Evolutionary conservation across 2,888 invertebrate species (phyloP).

Genomic region (Neoitamus cyanurus): DNA sequence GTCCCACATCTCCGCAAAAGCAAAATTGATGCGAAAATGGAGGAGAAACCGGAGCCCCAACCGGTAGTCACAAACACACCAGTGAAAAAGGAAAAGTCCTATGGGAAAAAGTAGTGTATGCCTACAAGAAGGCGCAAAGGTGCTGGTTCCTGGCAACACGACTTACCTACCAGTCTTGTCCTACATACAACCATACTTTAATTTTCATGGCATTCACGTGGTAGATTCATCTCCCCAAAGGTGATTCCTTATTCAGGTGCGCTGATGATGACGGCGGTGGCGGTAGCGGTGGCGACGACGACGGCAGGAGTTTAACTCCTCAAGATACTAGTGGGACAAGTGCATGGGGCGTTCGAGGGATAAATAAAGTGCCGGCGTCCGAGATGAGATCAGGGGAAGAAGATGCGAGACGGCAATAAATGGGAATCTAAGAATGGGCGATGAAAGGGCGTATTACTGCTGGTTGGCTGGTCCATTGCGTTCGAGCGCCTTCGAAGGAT

Average conservation of each 20-base stretch:
- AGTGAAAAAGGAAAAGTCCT: neutral
- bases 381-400: neutral
- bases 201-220: constrained; percentile 15
- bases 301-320: neutral
- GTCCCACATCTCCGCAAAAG: too few species aligned
- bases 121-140: neutral
- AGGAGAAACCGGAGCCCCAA: neutral
- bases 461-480: neutral
- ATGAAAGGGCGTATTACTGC: neutral
- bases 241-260: constrained; percentile 8
- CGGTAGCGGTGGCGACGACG: neutral
- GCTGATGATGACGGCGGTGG: neutral
- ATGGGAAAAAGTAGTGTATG: neutral
- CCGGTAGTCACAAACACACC: neutral
- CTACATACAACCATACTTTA: neutral
- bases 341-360: neutral
- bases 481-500: neutral
- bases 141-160: neutral
- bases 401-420: neutral
- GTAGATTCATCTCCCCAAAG: constrained; percentile 5
- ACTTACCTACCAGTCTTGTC: neutral
- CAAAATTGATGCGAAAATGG: neutral
- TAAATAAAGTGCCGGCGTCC: neutral
- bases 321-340: neutral
- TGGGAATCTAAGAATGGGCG: neutral